A percentile compares a stretch with the other conserved stretches of the same genome.
Evolutionary conservation across 2,113 vertebrate species (phyloP).

Genomic region (Pantherophis guttatus): DNA sequence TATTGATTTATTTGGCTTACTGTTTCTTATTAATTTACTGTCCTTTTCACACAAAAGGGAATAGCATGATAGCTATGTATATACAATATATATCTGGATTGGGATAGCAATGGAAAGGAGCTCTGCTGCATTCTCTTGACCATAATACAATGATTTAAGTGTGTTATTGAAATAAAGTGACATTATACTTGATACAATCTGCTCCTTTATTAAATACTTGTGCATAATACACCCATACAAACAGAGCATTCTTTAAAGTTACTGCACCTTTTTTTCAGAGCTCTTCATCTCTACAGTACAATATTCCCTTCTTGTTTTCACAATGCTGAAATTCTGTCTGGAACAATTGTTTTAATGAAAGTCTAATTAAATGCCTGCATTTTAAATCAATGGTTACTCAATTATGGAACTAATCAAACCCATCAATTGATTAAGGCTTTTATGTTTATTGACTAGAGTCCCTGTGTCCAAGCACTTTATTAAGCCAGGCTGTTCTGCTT

Average conservation of each 20-base stretch:
- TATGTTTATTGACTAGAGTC: background rate
- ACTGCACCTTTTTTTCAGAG: background rate
- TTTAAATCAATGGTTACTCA: background rate
- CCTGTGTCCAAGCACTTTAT: slow-evolving; percentile 8
- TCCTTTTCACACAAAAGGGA: background rate
- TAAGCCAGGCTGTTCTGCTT: background rate
- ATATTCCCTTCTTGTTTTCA: background rate
- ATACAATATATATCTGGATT: background rate
- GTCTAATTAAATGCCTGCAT: background rate
- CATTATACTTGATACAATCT: background rate
- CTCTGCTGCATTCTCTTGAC: background rate
- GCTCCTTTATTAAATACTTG: background rate
- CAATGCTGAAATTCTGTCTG: background rate
- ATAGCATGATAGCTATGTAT: background rate
- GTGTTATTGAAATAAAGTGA: background rate
- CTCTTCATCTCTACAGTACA: background rate
- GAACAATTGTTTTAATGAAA: background rate
- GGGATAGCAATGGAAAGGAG: background rate
- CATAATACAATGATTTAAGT: background rate
- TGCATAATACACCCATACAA: background rate
- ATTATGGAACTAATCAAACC: background rate
- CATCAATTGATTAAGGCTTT: slow-evolving; percentile 4
- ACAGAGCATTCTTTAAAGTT: slow-evolving; percentile 1
- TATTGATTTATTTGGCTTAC: background rate
- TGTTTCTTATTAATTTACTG: background rate